Evolutionary conservation across 1,140 invertebrate species (phyloP).

Genomic region (Riptortus pedestris): DNA sequence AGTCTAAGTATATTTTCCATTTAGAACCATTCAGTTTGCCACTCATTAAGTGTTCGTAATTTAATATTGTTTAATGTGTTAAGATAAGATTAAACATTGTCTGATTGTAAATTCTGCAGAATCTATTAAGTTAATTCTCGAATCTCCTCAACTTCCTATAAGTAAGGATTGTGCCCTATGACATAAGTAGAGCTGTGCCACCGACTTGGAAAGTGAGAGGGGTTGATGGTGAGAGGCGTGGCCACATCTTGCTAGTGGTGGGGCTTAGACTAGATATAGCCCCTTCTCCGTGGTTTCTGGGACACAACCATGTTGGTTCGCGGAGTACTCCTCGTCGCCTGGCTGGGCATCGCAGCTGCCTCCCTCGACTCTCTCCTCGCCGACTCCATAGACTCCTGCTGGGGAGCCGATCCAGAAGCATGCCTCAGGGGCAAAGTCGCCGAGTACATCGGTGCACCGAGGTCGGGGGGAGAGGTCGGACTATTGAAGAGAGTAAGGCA

Average conservation of each 20-base stretch:
- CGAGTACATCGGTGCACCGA: constrained; percentile 33
- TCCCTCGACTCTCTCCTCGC: constrained; percentile 25
- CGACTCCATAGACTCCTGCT: constrained; percentile 45
- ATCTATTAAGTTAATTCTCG: no score
- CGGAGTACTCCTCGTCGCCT: not conserved
- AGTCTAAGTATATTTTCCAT: no score
- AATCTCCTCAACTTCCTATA: no score
- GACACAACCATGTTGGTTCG: not conserved
- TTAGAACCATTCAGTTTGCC: no score
- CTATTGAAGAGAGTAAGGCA: not conserved
- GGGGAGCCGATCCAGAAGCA: constrained; percentile 52
- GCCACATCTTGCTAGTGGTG: not conserved
- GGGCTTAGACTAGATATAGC: not conserved
- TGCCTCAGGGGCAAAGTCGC: not conserved
- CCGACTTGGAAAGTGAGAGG: not conserved
- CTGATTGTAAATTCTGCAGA: no score
- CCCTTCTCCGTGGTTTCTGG: not conserved
- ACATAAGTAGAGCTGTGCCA: no score
- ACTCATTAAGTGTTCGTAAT: no score
- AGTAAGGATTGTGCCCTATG: no score
- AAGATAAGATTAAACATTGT: no score
- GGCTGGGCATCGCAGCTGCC: not conserved
- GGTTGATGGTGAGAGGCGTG: not conserved
- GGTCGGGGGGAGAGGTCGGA: not conserved
- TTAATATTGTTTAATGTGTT: no score